Conservation (phyloP, 1,140 invertebrate species). For the Anastrepha obliqua region DNA sequence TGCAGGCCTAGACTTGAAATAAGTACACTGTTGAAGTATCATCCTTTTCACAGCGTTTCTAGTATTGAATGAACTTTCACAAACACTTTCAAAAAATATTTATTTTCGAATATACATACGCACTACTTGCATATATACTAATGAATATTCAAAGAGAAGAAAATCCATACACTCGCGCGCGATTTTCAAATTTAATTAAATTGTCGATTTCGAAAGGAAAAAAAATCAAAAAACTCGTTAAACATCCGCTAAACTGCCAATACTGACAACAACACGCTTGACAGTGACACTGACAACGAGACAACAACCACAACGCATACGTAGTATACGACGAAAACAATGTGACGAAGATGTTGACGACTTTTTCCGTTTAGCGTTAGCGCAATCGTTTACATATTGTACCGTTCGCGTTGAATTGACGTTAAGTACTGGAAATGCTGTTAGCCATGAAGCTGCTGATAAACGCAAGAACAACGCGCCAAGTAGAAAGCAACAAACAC, state of each 20-base stretch:
- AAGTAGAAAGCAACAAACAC: conserved; percentile 4
- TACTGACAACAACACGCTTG: conserved; percentile 17
- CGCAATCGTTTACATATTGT: conserved; percentile 40
- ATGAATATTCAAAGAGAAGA: not conserved
- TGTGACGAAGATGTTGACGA: not conserved
- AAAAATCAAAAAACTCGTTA: not conserved
- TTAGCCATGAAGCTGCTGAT: conserved; percentile 62
- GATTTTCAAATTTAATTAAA: not conserved
- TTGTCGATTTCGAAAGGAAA: not conserved
- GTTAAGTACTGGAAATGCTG: conserved; percentile 65
- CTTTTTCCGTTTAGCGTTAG: conserved; percentile 1
- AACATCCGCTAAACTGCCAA: not conserved
- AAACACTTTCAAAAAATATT: too few relatives aligned
- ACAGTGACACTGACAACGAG: not conserved
- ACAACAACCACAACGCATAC: not conserved
- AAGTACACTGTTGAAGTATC: too few relatives aligned
- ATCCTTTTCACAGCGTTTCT: too few relatives aligned
- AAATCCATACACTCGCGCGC: not conserved
- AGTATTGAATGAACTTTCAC: too few relatives aligned
- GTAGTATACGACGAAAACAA: not conserved
- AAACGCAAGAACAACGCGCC: conserved; percentile 56
- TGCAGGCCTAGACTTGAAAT: too few relatives aligned
- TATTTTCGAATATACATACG: too few relatives aligned
- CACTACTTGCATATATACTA: not conserved
- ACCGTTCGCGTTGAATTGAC: conserved; percentile 58